Base-by-base conservation (phyloP, 2,888 invertebrate genomes). In the Diaprepes abbreviatus region DNA sequence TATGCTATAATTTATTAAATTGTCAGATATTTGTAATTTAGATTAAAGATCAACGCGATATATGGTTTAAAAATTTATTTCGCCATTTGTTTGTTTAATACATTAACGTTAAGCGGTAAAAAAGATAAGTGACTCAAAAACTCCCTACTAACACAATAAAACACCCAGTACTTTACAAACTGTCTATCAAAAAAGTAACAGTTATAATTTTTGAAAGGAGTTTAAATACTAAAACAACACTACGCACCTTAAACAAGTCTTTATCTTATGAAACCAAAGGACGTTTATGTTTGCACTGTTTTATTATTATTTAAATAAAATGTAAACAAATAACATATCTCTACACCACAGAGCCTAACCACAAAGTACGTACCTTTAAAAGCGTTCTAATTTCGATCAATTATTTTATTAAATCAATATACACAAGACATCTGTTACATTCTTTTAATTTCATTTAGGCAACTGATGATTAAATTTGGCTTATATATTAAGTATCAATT, bases 231-330 rank as follows among this genome's bases (percentile, higher is more conserved):
- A 7, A 28, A 50, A 50, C 10, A 48, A 28, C 1, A 48, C 24
- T 10, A 16, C 24, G 24, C 24, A 45, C 45, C 45, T 24, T 24
- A 12, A 45, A 45, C 6, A 24, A 24, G 14, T 28, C 24, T 14
- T 28, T 48, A 7, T 12, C 14, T 45, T 21, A 43, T 2, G 21
- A 21, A 21, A 48, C 14, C 28, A 16, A 28, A 50, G 48, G 48
- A 28, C 48, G 12, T 16, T 50, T 28, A 10, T 50, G 48, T 50
- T 50, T 50, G 28, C 28, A 28, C 14, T 5, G 12, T 45, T 24
- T 45, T 28, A 50, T 35, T 35, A 35, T 31, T 50, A 28, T 50
- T 50, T 50, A 50, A 50, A 50, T 50, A 7, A 28, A 50, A 50
- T 50, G 31, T 50, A 24, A 50, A 50, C 28, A 50, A 50, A 45